Evolutionary conservation across 2,113 vertebrate genomes (phyloP), one percentile per base, ranked within the genome.

Genomic region (Colossoma macropomum): DNA sequence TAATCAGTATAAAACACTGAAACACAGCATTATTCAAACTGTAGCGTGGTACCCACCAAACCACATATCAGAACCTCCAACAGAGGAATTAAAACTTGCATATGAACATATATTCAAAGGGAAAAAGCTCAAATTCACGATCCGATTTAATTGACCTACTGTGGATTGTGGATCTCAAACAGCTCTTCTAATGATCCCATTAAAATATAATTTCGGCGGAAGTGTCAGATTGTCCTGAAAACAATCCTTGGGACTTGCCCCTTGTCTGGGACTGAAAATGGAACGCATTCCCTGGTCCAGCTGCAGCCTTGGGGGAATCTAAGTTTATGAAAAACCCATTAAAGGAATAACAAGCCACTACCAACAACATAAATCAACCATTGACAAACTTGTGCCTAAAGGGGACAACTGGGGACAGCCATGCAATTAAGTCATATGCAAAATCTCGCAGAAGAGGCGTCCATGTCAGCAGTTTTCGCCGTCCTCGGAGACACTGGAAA

Each of bases 331-430:
- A 79, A 84, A 86, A 90, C 84, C 83, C 88, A 89, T 87, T 87
- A 85, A 85, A 79, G 34, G 85, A 86, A 85, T 75, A 83, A 85
- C 82, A 86, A 72, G 21, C 25, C 86, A 89, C 88, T 88, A 89
- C 41, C 71, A 62, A 90, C 88, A 90, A 87, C 91, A 94, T 94
- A 92, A 93, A 93, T 94, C 92, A 94, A 91, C 88, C 88, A 32
- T 82, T 74, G 83, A 89, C 91, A 90, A 87, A 92, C 91, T 84
- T 59, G 13, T 82, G 79, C 84, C 86, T 82, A 87, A 86, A 88
- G 87, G 66, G 81, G 81, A 87, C 89, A 84, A 88, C 86, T 84
- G 75, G 89, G 92, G 90, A 91, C 87, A 70, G 11, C 77, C 91
- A 89, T 88, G 85, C 72, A 87, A 92, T 93, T 92, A 92, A 87